Conservation (phyloP, 2,888 invertebrate genomes). For the Hedychridium roseum region DNA sequence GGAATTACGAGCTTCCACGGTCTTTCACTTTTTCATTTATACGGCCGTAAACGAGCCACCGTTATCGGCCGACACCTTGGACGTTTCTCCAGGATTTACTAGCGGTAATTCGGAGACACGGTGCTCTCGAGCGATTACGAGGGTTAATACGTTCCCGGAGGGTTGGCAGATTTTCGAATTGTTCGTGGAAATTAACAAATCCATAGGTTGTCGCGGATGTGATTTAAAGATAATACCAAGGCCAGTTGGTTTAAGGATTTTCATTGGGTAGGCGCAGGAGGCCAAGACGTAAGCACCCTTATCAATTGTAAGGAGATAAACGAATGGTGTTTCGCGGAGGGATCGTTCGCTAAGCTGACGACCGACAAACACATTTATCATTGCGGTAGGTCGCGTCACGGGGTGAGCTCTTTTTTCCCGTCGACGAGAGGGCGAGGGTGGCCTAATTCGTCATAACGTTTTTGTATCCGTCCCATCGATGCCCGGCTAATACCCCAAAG, state of each 20-base stretch:
- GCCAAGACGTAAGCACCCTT: no score
- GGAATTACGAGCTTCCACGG: slow-evolving; percentile 41
- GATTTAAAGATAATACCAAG: no score
- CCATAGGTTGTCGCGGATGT: no score
- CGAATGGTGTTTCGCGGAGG: no score
- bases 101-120: slow-evolving; percentile 12
- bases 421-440: slow-evolving; percentile 45
- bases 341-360: no score
- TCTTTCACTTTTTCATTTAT: slow-evolving; percentile 45
- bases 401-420: slow-evolving; percentile 34
- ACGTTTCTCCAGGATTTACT: slow-evolving; percentile 43
- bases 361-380: slow-evolving; percentile 48
- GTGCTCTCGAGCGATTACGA: no score
- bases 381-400: slow-evolving; percentile 50
- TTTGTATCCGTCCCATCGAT: slow-evolving; percentile 42
- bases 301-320: no score
- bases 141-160: no score
- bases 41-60: slow-evolving; percentile 42
- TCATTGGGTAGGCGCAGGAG: no score
- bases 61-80: slow-evolving; percentile 43
- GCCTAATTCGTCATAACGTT: slow-evolving; percentile 57
- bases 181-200: no score
- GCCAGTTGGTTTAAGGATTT: no score
- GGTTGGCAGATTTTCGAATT: no score
- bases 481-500: slow-evolving; percentile 36